Evolutionary conservation across 1,140 invertebrate species (phyloP).

Genomic region (Diuraphis noxia): DNA sequence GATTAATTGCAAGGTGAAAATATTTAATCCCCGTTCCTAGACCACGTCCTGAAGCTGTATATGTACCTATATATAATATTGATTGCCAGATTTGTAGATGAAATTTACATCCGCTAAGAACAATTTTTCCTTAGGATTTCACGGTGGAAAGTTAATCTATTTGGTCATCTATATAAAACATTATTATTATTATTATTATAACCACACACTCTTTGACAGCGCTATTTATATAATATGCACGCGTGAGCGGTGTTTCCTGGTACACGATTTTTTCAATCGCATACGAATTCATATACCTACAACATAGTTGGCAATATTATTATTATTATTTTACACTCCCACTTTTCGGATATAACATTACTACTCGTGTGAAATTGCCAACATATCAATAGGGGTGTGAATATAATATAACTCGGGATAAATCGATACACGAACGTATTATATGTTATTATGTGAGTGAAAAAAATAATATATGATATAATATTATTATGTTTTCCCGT

Average conservation of each 20-base stretch:
- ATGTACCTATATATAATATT: background rate
- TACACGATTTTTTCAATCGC: too few species aligned
- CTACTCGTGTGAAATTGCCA: background rate
- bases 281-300: too few species aligned
- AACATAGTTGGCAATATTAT: too few species aligned
- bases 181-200: background rate
- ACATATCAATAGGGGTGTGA: background rate
- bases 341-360: background rate
- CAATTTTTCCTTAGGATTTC: background rate
- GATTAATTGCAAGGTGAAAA: background rate
- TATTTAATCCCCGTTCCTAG: background rate
- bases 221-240: too few species aligned
- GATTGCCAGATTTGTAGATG: too few species aligned
- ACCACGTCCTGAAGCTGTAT: background rate
- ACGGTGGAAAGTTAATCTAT: background rate
- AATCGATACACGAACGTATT: background rate
- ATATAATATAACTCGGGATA: background rate
- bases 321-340: background rate
- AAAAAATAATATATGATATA: background rate
- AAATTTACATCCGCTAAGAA: background rate
- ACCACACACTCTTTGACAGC: background rate
- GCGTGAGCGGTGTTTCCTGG: too few species aligned
- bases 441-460: background rate
- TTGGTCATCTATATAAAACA: too few species aligned
- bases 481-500: background rate